Conservation (phyloP, 1,140 invertebrate genomes). For the Saccostrea cuccullata region DNA sequence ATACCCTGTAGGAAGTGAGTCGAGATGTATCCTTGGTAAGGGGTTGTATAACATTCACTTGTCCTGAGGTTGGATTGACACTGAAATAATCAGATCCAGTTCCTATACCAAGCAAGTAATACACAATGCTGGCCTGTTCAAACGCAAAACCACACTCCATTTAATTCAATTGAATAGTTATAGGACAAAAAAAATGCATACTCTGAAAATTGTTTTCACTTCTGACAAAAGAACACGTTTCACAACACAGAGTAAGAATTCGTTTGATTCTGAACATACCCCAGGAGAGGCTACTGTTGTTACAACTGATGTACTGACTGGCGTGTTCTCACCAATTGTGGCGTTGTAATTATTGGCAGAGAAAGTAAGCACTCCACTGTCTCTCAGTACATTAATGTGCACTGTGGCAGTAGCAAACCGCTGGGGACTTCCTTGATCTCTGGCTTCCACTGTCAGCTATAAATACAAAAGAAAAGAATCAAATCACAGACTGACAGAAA, state of each 20-base stretch:
- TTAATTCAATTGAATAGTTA: not conserved
- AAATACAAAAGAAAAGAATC: slow-evolving; percentile 77
- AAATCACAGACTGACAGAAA: not conserved
- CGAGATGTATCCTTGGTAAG: slow-evolving; percentile 48
- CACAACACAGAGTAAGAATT: too few relatives aligned
- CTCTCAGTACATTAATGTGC: slow-evolving; percentile 78
- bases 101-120: slow-evolving; percentile 44
- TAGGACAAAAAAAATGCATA: not conserved
- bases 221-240: not conserved
- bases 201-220: not conserved
- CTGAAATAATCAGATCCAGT: slow-evolving; percentile 58
- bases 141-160: not conserved
- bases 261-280: slow-evolving; percentile 46
- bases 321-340: slow-evolving; percentile 56
- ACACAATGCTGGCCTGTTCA: slow-evolving; percentile 49
- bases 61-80: slow-evolving; percentile 44
- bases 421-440: slow-evolving; percentile 90
- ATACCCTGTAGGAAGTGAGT: slow-evolving; percentile 56
- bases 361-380: slow-evolving; percentile 57
- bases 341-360: slow-evolving; percentile 50
- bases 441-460: slow-evolving; percentile 78
- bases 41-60: slow-evolving; percentile 39
- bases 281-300: slow-evolving; percentile 53
- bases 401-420: slow-evolving; percentile 90
- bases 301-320: slow-evolving; percentile 41